Base-by-base conservation (phyloP, 2,113 vertebrate species). In the Ceratotherium simum region DNA sequence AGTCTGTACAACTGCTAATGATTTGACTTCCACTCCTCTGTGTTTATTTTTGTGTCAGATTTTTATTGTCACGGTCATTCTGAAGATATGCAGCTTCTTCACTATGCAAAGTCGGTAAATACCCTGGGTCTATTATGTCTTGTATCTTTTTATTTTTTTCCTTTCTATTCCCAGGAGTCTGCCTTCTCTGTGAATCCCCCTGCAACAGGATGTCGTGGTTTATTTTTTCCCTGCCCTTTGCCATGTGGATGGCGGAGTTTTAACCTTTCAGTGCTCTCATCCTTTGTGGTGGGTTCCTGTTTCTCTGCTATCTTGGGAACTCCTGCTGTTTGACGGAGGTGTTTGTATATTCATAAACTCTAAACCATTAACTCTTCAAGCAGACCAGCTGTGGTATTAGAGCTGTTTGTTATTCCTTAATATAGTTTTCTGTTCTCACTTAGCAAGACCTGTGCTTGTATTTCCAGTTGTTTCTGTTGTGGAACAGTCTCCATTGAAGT, bases 191-290 rank as follows among this genome's bases (percentile, higher is more conserved):
- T 91, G 83, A 97, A 91, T 90, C 27, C 73, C 29, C 42, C 79
- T 56, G 94, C n/a, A 25, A 67, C 80, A 96, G 97, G 96, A 98
- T 89, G 96, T 93, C 4, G 0, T 5, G 0, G 21, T 97, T 98
- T 98, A 84, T 98, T 93, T 97, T 96, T 96, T 96, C 90, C 39
- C 14, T 92, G 31, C 80, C 16, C 78, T 97, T 42, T 70, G 95
- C 96, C 82, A 48, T 31, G 70, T 62, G 36, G 70, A 48, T 80
- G 65, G 39, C 70, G 8, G 17, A 73, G 62, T 95, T 97, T 88
- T 93, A 96, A 97, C 96, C 96, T 95, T 85, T 90, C 36, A 33
- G 39, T 64, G 8, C 36, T 51, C 25, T 36, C 46, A 1, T 39
- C 60, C 84, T 82, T 85, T 79, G 85, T 69, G 72, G 46, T 25